Evolutionary conservation across 1,140 invertebrate species (phyloP), one percentile per base, ranked within the genome.

Genomic region (Fragariocoptes setiger): DNA sequence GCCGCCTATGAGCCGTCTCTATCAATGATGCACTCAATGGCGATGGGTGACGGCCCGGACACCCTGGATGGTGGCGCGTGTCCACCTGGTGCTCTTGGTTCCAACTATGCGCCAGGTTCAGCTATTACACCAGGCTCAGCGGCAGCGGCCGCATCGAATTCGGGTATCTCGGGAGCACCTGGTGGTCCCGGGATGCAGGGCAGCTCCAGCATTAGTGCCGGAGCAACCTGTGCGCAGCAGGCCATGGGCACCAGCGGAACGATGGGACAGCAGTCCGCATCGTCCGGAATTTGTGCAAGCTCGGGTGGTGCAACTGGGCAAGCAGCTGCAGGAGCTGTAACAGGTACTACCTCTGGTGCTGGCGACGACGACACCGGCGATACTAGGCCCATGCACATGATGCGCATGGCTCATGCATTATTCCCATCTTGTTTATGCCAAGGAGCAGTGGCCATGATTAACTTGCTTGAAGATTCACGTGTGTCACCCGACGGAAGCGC

Each of bases 371-470:
- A 67, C 64, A 41, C 62, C 55, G 41, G 40, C 40, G 50, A 46
- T 46, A 56, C 54, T 49, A 45, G 47, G 12, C 36, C 46, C n/a
- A 37, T 48, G 3, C 62, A 62, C 47, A 56, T 62, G 54, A 67
- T 79, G 36, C 79, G 83, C 53, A 71, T 76, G 1, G 80, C 85
- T 0, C 77, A 88, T 50, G 77, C 79, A 2, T 62, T 99, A 19
- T 97, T 99, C 58, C 88, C 92, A 2, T 95, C 88, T 1, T 79
- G 76, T 21, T 62, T 99, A 16, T 92, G 88, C 56, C 78, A 82
- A 4, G 78, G 86, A 3, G 82, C 88, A 1, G 70, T 92, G 43
- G 75, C 78, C 53, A 90, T 99, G 41, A 78, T 97, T 18, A 73
- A 78, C 51, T 63, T 95, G 38, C 58, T 99, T 18, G 86, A 97